Base-by-base conservation (phyloP, 1,140 invertebrate genomes). In the Eulimnadia texana region DNA sequence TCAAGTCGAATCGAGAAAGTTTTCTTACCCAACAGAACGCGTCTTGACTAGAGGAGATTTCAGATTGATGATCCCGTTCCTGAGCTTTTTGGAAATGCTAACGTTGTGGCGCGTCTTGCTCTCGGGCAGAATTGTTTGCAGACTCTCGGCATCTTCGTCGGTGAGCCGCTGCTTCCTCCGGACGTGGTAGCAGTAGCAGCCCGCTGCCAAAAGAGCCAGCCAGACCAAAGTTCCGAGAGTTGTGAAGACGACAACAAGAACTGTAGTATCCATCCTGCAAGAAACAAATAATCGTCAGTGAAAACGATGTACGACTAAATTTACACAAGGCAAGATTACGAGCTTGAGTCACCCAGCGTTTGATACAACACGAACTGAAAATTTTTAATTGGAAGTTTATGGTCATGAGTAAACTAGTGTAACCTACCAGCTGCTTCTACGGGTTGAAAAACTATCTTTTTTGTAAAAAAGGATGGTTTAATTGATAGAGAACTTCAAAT, bases 111-210 rank as follows among this genome's bases (percentile, higher is more conserved):
- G 53, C 3, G 20, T 33, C n/a, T 57, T 57, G n/a, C 24, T 20
- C 23, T 19, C 24, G 13, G 55, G 55, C 28, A 57, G 29, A 11
- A 57, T 57, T 2, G 33, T 42, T 16, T 42, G 33, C 6, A 42
- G 33, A 16, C 33, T 57, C 55, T 57, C 55, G 11, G 27, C 55
- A 10, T 57, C 55, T 29, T 57, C 55, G 11, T 13, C 55, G 55
- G 13, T 57, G 11, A 23, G 28, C 27, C 24, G 55, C 11, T 27
- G 55, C 55, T 33, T 57, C n/a, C 55, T 27, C 13, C 55, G 55
- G 13, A 57, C 27, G 27, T 57, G 55, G 2, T 29, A 33, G 55
- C 55, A 57, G 20, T 57, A 57, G n/a, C 55, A 57, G 28, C 55
- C 55, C 20, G 33, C 55, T 1, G 28, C 55, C 24, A 57, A 22